Percentiles rank a stretch among this genome's conserved stretches.
phyloP scores from a whole-genome alignment of 2,888 invertebrate species.

The Ashinkailepas kermadecensis region DNA sequence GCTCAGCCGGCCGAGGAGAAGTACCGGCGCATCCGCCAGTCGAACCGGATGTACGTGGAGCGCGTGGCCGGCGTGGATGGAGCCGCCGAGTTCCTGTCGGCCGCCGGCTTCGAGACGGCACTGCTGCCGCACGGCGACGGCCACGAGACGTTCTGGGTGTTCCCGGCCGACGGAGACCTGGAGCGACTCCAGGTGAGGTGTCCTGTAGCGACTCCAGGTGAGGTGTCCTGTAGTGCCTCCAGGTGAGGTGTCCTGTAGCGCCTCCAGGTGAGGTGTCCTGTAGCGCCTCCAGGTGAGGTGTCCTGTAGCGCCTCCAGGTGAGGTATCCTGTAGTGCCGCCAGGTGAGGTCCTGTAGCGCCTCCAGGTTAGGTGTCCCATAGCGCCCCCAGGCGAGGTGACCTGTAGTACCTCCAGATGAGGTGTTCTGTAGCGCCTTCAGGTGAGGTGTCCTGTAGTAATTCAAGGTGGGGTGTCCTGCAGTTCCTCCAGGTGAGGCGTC shows the following conservation, averaged over 20 bases:
- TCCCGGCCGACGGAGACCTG: not conserved
- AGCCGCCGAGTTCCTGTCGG: slow-evolving; percentile 66
- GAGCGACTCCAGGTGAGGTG: not conserved
- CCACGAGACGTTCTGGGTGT: slow-evolving; percentile 31
- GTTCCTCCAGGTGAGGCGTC: too few species aligned
- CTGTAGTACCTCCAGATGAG: too few species aligned
- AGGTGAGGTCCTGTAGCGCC: slow-evolving; percentile 30
- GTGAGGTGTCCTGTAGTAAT: too few species aligned
- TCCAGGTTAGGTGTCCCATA: slow-evolving; percentile 29
- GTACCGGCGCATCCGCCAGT: slow-evolving; percentile 78
- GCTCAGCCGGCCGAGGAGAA: slow-evolving; percentile 78
- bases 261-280: too few species aligned
- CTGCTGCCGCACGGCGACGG: slow-evolving; percentile 30
- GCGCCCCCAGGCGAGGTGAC: too few species aligned
- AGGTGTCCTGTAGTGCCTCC: too few species aligned
- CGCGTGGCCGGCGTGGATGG: slow-evolving; percentile 73
- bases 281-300: not conserved
- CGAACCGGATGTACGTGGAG: slow-evolving; percentile 72
- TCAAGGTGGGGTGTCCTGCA: too few species aligned
- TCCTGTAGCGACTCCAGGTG: too few species aligned
- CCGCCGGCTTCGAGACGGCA: slow-evolving; percentile 63
- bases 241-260: too few species aligned
- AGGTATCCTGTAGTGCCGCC: not conserved
- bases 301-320: not conserved
- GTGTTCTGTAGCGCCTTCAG: too few species aligned